Percentiles rank a stretch among this genome's conserved stretches.
phyloP scores from a whole-genome alignment of 2,797 vertebrate species.

The Anolis apletophallus region DNA sequence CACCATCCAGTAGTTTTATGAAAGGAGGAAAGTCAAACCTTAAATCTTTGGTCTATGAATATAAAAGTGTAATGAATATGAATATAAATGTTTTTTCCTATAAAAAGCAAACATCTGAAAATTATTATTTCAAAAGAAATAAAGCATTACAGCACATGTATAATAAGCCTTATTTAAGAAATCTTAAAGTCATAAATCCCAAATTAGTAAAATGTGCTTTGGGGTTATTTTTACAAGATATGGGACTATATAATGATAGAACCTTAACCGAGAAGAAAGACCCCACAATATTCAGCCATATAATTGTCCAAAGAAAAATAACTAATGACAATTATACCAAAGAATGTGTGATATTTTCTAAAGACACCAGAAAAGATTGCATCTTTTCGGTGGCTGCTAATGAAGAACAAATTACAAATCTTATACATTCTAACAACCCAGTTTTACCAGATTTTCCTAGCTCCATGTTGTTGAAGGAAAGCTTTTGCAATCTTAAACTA shows the following conservation, averaged over 20 bases:
- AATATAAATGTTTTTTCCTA: constrained; percentile 24
- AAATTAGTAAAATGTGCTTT: constrained; percentile 39
- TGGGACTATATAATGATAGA: constrained; percentile 27
- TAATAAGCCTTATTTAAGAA: constrained; percentile 25
- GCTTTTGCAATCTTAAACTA: constrained; percentile 42
- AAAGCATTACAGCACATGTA: constrained; percentile 25
- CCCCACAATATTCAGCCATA: background rate
- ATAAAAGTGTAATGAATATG: background rate
- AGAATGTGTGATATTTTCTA: constrained; percentile 17
- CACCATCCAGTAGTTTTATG: constrained; percentile 47
- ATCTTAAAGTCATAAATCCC: constrained; percentile 29
- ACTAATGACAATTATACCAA: constrained; percentile 30
- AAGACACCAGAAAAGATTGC: background rate
- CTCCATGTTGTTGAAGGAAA: background rate
- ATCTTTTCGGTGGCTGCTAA: constrained; percentile 19
- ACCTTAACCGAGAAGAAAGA: constrained; percentile 9
- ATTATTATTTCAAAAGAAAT: constrained; percentile 42
- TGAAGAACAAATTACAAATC: background rate
- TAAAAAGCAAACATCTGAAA: constrained; percentile 30
- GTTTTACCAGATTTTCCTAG: constrained; percentile 26
- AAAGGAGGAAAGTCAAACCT: constrained; percentile 38
- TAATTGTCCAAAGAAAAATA: background rate
- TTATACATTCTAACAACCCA: constrained; percentile 34
- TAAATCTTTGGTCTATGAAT: constrained; percentile 40
- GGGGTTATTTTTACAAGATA: background rate